Evolutionary conservation across 2,113 vertebrate genomes (phyloP).

Genomic region (Callocephalon fimbriatum): DNA sequence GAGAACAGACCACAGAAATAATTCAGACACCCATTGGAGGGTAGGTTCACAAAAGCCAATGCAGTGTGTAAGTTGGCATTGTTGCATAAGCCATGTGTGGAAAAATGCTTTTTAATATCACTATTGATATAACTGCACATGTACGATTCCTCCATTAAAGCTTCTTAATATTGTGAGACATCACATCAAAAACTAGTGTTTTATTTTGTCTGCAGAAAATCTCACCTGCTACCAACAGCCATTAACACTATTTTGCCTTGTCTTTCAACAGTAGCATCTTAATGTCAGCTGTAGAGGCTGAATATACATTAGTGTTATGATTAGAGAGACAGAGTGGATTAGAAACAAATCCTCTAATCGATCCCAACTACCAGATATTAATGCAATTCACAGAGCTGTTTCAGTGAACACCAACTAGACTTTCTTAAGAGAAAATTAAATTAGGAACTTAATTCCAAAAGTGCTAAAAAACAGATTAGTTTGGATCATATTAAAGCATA

Average conservation of each 20-base stretch:
- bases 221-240: rapidly evolving
- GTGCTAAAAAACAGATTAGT: rapidly evolving
- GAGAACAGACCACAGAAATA: rapidly evolving
- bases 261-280: neutral
- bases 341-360: conserved; percentile 1
- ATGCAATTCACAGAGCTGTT: neutral
- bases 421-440: neutral
- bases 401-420: neutral
- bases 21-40: rapidly evolving
- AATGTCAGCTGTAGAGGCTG: neutral
- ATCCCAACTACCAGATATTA: neutral
- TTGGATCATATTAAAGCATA: neutral
- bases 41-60: rapidly evolving
- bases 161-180: rapidly evolving
- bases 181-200: rapidly evolving
- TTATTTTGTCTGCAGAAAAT: neutral
- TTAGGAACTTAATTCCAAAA: neutral
- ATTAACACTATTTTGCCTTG: neutral
- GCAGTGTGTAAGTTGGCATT: rapidly evolving
- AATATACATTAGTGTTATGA: neutral
- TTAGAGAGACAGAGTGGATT: neutral
- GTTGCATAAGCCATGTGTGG: rapidly evolving
- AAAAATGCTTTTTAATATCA: rapidly evolving
- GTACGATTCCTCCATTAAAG: rapidly evolving
- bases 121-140: rapidly evolving